Percentiles rank a stretch among this genome's conserved stretches.
Evolutionary conservation across 2,113 vertebrate species (phyloP).

Genomic region (Regulus satrapa): DNA sequence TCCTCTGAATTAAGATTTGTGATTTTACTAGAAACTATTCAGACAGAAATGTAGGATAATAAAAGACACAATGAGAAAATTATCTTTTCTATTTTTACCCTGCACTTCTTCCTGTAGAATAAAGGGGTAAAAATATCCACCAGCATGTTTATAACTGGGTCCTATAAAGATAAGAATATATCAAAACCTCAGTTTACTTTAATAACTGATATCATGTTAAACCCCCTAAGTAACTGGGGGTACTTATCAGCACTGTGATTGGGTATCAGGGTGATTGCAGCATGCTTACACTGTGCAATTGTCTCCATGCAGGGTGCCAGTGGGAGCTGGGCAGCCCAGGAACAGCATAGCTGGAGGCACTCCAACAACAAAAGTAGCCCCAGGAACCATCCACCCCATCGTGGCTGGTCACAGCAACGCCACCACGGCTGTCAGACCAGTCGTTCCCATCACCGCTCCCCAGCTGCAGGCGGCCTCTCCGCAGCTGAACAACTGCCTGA

Average conservation of each 20-base stretch:
- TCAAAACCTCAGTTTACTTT: not conserved
- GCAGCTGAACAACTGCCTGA: constrained; percentile 81
- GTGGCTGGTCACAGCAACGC: constrained; percentile 68
- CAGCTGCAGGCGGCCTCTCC: constrained; percentile 80
- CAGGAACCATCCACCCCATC: constrained; percentile 72
- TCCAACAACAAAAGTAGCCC: constrained; percentile 71
- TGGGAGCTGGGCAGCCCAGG: constrained; percentile 77
- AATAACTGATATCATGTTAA: not conserved
- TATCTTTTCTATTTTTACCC: not conserved
- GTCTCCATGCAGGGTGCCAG: constrained; percentile 79
- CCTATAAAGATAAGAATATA: not conserved
- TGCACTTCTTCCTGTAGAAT: not conserved
- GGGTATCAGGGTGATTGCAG: not conserved
- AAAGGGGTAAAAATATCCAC: not conserved
- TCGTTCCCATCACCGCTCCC: constrained; percentile 73
- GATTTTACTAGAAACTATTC: not conserved
- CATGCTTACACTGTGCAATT: not conserved
- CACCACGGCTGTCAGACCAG: constrained; percentile 69
- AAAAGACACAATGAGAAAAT: not conserved
- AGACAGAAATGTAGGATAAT: not conserved
- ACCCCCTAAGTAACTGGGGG: not conserved
- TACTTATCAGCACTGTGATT: not conserved
- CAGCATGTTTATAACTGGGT: not conserved
- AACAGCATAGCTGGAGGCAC: constrained; percentile 64
- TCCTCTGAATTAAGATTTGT: constrained; percentile 7